phyloP scores from a whole-genome alignment of 2,113 vertebrate genomes.

The Lonchura striata region DNA sequence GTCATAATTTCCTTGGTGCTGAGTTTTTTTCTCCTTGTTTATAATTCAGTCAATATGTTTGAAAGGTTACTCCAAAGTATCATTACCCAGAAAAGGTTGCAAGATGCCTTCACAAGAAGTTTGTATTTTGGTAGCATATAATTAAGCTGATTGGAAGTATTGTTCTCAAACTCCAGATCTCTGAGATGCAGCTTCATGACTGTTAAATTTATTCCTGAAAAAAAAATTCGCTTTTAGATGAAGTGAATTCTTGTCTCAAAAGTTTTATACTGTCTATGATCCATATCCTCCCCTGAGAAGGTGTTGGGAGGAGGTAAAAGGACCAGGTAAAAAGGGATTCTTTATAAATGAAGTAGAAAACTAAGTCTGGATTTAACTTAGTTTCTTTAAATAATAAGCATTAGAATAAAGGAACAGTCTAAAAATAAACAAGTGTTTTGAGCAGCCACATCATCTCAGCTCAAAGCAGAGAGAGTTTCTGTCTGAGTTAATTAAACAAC shows the following conservation, averaged over 20 bases:
- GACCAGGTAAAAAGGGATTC: background rate
- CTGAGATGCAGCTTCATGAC: background rate
- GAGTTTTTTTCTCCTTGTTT: background rate
- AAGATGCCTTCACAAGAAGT: background rate
- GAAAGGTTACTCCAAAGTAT: background rate
- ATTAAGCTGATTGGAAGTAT: slow-evolving; percentile 33
- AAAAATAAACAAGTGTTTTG: background rate
- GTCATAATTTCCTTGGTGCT: background rate
- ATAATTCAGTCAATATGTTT: background rate
- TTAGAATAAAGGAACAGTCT: background rate
- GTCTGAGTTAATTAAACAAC: background rate
- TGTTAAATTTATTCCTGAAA: background rate
- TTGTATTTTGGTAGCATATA: background rate
- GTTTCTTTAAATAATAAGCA: background rate
- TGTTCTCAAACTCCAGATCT: background rate
- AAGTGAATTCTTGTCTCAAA: background rate
- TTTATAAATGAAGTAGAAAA: background rate
- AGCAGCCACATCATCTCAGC: background rate
- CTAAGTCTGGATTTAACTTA: background rate
- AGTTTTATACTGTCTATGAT: background rate
- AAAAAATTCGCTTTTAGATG: background rate
- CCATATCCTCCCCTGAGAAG: background rate
- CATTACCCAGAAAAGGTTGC: background rate
- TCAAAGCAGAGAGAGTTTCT: background rate
- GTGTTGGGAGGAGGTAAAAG: background rate